Evolutionary conservation across 2,888 invertebrate species (phyloP), one percentile per base, ranked within the genome.

Genomic region (Noctua comes): DNA sequence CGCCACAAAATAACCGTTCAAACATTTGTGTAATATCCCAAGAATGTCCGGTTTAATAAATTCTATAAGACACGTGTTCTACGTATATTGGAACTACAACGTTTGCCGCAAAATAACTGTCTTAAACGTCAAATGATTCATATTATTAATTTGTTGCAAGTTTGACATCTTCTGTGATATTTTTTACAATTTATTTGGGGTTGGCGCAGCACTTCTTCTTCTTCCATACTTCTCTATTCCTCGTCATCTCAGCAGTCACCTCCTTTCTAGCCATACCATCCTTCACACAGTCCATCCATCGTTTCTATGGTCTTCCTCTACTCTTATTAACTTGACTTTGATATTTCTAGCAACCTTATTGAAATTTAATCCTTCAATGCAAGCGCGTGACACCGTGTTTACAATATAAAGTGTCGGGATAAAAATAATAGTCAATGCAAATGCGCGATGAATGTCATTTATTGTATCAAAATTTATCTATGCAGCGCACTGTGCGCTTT

Each of bases 381-480:
- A n/a, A 46, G 36, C 24, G 13, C n/a, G 18, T 78, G 62, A 64
- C 24, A 64, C 13, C 16, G 24, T 46, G 36, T 57, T 73, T 6
- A 31, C 48, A 62, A 68, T 65, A 76, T 64, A 36, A 48, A 69
- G n/a, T 62, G 68, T 72, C 59, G 16, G 57, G 10, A 54, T 72
- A 36, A 59, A 40, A 59, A 31, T 64, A 64, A 70, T 16, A 54
- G 27, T 40, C 27, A 16, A 48, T 72, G 24, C 27, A 18, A 48
- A 59, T 46, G 8, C n/a, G 21, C 16, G 24, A 64, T 71, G 66
- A 84, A 72, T 84, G 48, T 24, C 36, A 62, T 77, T 71, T 68
- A 78, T 64, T 48, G 51, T 51, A 59, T 64, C 68, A 46, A 83
- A 64, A 40, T n/a, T 59, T 83, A 86, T 86, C 78, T 77, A 77